Conservation (phyloP, 2,113 vertebrate genomes). For the Thermophis baileyi region DNA sequence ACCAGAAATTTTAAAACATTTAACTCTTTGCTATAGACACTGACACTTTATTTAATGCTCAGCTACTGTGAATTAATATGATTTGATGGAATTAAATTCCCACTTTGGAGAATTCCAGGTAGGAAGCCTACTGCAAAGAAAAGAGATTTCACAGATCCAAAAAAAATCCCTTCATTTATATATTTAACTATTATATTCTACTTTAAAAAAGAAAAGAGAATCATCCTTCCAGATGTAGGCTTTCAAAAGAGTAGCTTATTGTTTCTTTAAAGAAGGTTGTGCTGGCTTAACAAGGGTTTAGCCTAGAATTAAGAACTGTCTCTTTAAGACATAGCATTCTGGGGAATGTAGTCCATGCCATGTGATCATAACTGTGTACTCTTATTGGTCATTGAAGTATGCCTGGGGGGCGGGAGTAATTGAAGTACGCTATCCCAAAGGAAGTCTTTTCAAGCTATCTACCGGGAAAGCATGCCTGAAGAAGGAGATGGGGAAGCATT, state of each 20-base stretch:
- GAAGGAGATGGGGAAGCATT: too few species aligned
- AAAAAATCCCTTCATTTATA: conserved; percentile 24
- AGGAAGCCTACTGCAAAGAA: conserved; percentile 9
- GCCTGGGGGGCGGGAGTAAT: too few species aligned
- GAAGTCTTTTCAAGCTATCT: too few species aligned
- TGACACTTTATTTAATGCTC: conserved; percentile 37
- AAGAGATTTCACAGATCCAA: fast-evolving
- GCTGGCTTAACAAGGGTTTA: too few species aligned
- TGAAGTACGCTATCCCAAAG: too few species aligned
- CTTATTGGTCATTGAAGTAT: too few species aligned
- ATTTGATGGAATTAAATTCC: background rate
- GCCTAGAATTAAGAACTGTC: too few species aligned
- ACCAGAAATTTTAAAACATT: conserved; percentile 39
- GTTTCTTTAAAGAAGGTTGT: background rate
- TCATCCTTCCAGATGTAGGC: background rate
- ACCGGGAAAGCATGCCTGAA: too few species aligned
- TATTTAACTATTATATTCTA: background rate
- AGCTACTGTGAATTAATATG: conserved; percentile 37
- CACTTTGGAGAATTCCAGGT: conserved; percentile 5
- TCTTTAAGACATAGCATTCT: too few species aligned
- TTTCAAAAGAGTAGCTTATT: background rate
- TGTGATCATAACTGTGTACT: too few species aligned
- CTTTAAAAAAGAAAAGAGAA: background rate
- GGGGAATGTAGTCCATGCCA: too few species aligned
- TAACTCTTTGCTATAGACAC: conserved; percentile 22